phyloP scores from a whole-genome alignment of 2,113 vertebrate species.

The Corvus cornix region DNA sequence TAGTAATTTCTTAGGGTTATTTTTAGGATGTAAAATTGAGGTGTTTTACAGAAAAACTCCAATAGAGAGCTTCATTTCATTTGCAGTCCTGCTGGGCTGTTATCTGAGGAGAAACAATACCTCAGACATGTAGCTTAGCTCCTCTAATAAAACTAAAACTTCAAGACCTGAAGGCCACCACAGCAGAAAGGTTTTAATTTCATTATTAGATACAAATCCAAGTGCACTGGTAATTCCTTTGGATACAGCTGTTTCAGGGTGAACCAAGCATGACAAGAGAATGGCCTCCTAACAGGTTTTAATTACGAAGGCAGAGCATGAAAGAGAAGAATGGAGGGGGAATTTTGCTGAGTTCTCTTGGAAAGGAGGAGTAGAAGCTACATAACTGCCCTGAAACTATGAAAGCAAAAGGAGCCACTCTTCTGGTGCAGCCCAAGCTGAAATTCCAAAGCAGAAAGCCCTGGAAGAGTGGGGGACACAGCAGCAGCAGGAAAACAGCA shows the following conservation, averaged over 20 bases:
- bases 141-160: not conserved
- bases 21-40: conserved; percentile 5
- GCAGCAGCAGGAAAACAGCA: not conserved
- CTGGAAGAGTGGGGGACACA: not conserved
- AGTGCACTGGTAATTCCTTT: not conserved
- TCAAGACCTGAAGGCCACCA: not conserved
- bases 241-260: not conserved
- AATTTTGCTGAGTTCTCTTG: not conserved
- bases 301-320: not conserved
- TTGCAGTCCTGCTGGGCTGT: not conserved
- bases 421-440: not conserved
- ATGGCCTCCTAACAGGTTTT: not conserved
- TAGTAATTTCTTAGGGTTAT: not conserved
- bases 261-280: not conserved
- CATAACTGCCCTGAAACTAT: not conserved
- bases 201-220: not conserved
- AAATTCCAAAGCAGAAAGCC: not conserved
- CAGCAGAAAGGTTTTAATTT: not conserved
- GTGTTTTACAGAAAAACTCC: not conserved
- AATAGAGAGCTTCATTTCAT: not conserved
- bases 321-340: not conserved
- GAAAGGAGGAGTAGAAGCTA: not conserved
- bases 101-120: conserved; percentile 9
- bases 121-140: not conserved
- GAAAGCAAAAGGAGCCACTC: not conserved